Conservation (phyloP, 1,140 invertebrate species). For the Plectrocnemia conspersa region DNA sequence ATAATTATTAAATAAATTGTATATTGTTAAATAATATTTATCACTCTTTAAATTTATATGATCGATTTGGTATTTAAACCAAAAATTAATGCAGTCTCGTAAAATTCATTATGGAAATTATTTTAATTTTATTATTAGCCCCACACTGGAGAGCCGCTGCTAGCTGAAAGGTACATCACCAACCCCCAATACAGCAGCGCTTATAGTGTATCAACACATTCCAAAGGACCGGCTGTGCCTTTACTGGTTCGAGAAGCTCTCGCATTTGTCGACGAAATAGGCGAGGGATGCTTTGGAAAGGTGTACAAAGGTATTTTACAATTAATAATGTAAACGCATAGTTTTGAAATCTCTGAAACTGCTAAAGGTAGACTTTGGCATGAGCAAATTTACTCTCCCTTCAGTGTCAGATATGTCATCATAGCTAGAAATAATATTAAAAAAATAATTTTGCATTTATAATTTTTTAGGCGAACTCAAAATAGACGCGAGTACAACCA, state of each 20-base stretch:
- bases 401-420: background rate
- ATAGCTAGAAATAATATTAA: background rate
- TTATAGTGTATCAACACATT: conserved; percentile 25
- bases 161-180: conserved; percentile 67
- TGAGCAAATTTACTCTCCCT: background rate
- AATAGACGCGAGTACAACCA: conserved; percentile 11
- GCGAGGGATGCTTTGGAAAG: conserved; percentile 90
- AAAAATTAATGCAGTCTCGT: too few relatives aligned
- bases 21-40: too few relatives aligned
- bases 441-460: background rate
- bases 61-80: too few relatives aligned
- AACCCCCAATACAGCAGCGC: conserved; percentile 68
- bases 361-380: background rate
- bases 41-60: too few relatives aligned
- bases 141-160: conserved; percentile 53
- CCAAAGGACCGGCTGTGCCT: conserved; percentile 53
- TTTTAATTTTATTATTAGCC: conserved; percentile 22
- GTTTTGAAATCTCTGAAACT: too few relatives aligned
- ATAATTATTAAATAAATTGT: too few relatives aligned
- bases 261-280: conserved; percentile 70
- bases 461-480: conserved; percentile 29
- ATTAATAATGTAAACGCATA: background rate
- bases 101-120: background rate
- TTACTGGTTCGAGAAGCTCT: conserved; percentile 61
- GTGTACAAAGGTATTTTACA: conserved; percentile 72